Percentiles rank a stretch among this genome's conserved stretches.
These are phyloP conservation scores for Ochropacha duplaris DNA, from an alignment of 2,888 invertebrate genomes.

Conservation along the genomic window DNA sequence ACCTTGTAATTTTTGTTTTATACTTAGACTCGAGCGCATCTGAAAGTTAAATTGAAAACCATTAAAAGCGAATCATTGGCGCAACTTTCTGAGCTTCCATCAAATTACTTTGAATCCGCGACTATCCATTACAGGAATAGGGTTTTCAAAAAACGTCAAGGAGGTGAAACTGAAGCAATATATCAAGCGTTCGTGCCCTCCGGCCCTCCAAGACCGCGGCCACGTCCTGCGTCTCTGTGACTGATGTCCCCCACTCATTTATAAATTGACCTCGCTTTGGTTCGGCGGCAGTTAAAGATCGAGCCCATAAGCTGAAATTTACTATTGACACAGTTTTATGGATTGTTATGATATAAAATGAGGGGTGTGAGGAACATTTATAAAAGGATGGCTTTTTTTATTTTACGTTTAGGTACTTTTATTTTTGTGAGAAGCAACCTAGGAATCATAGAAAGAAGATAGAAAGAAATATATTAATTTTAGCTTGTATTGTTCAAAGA, in stretches of 20 bases:
- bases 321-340: constrained; percentile 7
- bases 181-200: constrained; percentile 57
- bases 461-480: too few species aligned
- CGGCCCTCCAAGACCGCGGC: constrained; percentile 30
- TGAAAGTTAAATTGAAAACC: constrained; percentile 72
- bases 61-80: constrained; percentile 63
- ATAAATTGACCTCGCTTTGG: constrained; percentile 72
- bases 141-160: constrained; percentile 70
- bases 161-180: constrained; percentile 62
- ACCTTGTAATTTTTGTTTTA: background rate
- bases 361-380: background rate
- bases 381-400: background rate
- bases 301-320: constrained; percentile 32
- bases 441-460: too few species aligned
- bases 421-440: background rate
- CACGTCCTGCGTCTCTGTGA: constrained; percentile 56
- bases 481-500: too few species aligned
- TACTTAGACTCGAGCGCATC: constrained; percentile 38
- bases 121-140: constrained; percentile 64
- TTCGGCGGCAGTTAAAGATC: constrained; percentile 47
- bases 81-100: constrained; percentile 50
- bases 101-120: constrained; percentile 58
- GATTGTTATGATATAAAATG: background rate
- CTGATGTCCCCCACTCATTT: constrained; percentile 69
- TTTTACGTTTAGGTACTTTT: background rate